Conservation (phyloP, 2,888 invertebrate species). For the Pollenia griseotomentosa region DNA sequence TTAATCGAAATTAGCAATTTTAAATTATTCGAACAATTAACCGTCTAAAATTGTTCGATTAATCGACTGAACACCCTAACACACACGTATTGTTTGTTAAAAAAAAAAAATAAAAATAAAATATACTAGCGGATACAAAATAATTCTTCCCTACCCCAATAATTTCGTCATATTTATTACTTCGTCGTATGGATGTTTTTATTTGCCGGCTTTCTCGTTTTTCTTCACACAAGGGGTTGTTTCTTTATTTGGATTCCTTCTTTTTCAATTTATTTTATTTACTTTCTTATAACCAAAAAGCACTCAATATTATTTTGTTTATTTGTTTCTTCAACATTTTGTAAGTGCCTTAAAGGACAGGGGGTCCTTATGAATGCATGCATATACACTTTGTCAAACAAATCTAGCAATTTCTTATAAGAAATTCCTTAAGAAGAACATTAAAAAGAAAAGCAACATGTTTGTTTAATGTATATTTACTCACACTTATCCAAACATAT, state of each 20-base stretch:
- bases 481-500: not conserved
- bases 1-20: too few species aligned
- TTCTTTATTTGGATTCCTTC: constrained; percentile 3
- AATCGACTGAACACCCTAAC: too few species aligned
- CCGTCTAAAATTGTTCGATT: too few species aligned
- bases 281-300: constrained; percentile 54
- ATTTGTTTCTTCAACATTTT: not conserved
- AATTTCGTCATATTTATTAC: not conserved
- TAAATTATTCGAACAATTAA: too few species aligned
- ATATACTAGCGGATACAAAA: not conserved
- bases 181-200: not conserved
- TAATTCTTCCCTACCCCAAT: constrained; percentile 9
- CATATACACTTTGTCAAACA: not conserved
- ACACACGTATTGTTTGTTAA: too few species aligned
- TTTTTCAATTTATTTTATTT: constrained; percentile 31
- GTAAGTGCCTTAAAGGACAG: not conserved
- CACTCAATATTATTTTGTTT: constrained; percentile 55
- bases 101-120: too few species aligned
- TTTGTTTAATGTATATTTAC: not conserved
- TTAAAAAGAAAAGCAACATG: constrained; percentile 62
- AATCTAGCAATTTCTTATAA: constrained; percentile 54
- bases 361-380: not conserved
- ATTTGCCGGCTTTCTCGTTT: constrained; percentile 17
- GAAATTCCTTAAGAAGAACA: constrained; percentile 64
- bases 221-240: constrained; percentile 42